Base-by-base conservation (phyloP, 2,113 vertebrate species). In the Connochaetes taurinus region DNA sequence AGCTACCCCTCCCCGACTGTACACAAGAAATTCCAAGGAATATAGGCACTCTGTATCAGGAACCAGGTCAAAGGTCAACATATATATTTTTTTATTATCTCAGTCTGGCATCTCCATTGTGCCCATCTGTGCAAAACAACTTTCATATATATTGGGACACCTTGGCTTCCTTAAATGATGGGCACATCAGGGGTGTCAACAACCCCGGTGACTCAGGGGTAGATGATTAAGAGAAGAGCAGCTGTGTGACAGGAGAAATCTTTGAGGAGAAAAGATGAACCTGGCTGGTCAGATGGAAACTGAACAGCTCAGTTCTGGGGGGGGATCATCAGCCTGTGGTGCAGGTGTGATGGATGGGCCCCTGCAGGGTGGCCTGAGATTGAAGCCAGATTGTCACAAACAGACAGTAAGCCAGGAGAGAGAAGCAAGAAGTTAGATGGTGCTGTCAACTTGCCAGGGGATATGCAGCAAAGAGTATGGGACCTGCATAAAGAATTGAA, bases 361-460 rank as follows among this genome's bases (percentile, higher is more conserved):
- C 60, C 57, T 90, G 57, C 1, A 3, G 95, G 88, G 90, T 81
- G 47, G n/a, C 64, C 87, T 57, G 29, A 91, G 95, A 97, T 87
- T 80, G 95, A 92, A 97, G 62, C 78, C 90, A 50, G 47, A 76
- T 23, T 94, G 92, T 93, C 96, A 92, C 78, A 96, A 87, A 45
- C 87, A 96, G 96, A 89, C 81, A 95, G 76, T 25, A 94, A 93
- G 84, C 86, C 90, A 81, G 85, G 88, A 93, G 67, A 55, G 74
- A 45, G 60, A 92, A 94, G 50, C 10, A 16, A 85, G 91, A 96
- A 96, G 92, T 95, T 91, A 76, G 94, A 94, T 67, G 76, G 55
- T 78, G 57, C 95, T 95, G 89, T 95, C 95, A 94, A 3, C 50
- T 57, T 94, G 96, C 95, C 95, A 96, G 53, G 16, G 80, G 58